Conservation (phyloP, 1,140 invertebrate species). For the Nymphalis io region DNA sequence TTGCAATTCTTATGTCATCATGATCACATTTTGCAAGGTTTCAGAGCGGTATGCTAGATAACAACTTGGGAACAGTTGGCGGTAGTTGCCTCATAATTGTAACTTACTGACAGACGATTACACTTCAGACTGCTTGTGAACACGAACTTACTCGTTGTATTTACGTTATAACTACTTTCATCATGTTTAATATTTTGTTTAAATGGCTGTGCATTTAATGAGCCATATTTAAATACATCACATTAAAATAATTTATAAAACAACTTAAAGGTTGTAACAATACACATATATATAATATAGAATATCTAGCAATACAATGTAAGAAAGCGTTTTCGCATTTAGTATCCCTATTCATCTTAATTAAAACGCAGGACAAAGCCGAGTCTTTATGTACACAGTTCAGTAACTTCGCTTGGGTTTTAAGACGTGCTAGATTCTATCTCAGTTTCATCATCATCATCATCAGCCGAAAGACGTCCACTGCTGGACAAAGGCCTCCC, state of each 20-base stretch:
- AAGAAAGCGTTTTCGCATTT: neutral
- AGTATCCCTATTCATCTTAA: conserved; percentile 28
- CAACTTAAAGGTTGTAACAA: too few species aligned
- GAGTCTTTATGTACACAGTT: conserved; percentile 22
- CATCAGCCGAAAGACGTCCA: too few species aligned
- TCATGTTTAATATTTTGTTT: neutral
- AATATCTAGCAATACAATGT: neutral
- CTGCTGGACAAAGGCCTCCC: too few species aligned
- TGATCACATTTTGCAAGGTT: neutral
- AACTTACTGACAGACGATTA: conserved; percentile 10
- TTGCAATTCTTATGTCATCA: neutral
- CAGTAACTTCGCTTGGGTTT: conserved; percentile 21
- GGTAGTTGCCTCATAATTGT: conserved; percentile 8
- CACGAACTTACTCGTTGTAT: neutral
- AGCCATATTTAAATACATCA: neutral
- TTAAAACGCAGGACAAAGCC: conserved; percentile 30
- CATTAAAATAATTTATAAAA: too few species aligned
- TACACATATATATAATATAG: too few species aligned
- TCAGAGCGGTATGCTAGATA: neutral
- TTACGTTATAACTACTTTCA: neutral
- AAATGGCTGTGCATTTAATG: neutral
- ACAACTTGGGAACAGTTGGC: conserved; percentile 5
- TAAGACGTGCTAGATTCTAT: conserved; percentile 15
- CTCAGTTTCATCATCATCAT: neutral
- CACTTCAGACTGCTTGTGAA: neutral